These are phyloP conservation scores for Pipistrellus pygmaeus DNA, from an alignment of 2,797 vertebrate genomes.

Conservation along the genomic window DNA sequence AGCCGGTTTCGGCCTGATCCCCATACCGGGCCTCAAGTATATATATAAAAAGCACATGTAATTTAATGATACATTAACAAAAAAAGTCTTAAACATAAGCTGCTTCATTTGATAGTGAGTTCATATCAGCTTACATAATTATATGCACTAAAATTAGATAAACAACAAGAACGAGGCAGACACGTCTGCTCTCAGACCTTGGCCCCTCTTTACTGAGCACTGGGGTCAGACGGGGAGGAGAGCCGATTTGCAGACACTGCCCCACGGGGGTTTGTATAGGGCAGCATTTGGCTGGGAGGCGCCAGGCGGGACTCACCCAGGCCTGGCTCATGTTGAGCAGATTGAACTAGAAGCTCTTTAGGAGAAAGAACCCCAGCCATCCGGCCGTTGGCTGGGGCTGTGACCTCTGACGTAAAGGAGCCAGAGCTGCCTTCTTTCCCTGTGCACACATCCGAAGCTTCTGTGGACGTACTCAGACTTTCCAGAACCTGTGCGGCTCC, in stretches of 20 bases:
- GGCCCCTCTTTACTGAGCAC: background rate
- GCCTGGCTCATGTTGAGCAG: background rate
- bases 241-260: background rate
- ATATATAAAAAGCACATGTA: background rate
- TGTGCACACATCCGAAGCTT: background rate
- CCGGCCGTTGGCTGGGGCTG: background rate
- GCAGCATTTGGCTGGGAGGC: background rate
- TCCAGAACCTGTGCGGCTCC: background rate
- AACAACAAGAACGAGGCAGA: background rate
- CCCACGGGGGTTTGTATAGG: background rate
- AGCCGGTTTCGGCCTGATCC: too few relatives aligned
- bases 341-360: background rate
- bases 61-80: constrained; percentile 21
- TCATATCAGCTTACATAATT: background rate
- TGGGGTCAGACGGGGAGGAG: background rate
- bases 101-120: background rate
- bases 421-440: too few relatives aligned
- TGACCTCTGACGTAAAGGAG: background rate
- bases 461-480: background rate
- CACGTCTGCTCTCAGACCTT: background rate
- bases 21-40: too few relatives aligned
- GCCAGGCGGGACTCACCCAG: background rate
- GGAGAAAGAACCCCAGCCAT: background rate
- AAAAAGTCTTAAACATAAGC: background rate
- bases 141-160: background rate